Percentiles rank a stretch among this genome's conserved stretches.
phyloP scores from a whole-genome alignment of 2,113 vertebrate species.

The Lycocorax pyrrhopterus region DNA sequence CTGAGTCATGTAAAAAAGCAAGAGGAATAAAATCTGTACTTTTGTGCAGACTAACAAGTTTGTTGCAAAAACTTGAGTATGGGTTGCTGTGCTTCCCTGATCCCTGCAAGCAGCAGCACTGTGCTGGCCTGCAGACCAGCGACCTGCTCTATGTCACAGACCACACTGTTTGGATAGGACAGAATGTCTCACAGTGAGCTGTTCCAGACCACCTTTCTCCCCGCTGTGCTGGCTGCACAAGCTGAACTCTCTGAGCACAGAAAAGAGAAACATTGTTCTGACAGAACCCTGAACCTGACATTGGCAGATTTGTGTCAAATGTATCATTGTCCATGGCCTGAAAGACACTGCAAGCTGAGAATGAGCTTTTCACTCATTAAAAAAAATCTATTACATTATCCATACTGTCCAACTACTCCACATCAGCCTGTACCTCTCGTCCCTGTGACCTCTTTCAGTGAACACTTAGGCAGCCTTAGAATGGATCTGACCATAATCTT shows the following conservation, averaged over 20 bases:
- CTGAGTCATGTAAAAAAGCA: neutral
- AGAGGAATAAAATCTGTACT: neutral
- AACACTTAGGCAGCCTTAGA: neutral
- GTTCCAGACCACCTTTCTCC: neutral
- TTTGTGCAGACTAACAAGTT: neutral
- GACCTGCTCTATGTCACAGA: neutral
- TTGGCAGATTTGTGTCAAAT: neutral
- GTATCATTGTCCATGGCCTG: neutral
- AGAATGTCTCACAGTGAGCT: neutral
- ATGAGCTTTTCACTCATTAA: neutral
- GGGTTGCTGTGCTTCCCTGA: neutral
- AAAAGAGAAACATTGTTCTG: neutral
- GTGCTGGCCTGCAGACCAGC: neutral
- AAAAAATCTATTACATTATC: neutral
- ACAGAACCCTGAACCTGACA: neutral
- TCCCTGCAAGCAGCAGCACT: neutral
- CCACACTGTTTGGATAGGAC: neutral
- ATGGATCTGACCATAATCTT: neutral
- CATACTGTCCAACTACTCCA: neutral
- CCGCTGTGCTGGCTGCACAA: neutral
- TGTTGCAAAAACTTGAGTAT: neutral
- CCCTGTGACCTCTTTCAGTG: neutral
- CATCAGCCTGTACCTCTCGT: neutral
- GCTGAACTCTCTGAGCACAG: neutral
- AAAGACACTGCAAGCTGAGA: neutral